A percentile compares a stretch with the other conserved stretches of the same genome.
Evolutionary conservation across 2,888 invertebrate species (phyloP).

Genomic region (Bugulina stolonifera): DNA sequence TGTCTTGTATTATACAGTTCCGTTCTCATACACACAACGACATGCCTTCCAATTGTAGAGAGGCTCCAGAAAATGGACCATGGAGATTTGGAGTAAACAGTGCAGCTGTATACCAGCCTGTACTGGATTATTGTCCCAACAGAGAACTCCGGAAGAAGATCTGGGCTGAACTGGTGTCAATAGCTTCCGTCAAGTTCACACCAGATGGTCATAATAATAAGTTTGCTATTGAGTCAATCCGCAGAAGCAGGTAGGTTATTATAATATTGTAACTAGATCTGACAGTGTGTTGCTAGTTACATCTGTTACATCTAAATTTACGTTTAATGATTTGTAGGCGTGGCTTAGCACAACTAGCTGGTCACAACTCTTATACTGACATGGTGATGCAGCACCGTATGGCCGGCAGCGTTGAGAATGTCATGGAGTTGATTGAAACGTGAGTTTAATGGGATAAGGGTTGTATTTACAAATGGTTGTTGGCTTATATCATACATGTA

Average conservation of each 20-base stretch:
- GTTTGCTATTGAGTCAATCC: constrained; percentile 70
- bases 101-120: constrained; percentile 61
- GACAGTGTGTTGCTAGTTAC: too few species aligned
- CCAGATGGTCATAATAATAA: constrained; percentile 60
- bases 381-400: constrained; percentile 92
- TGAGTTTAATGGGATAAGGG: constrained; percentile 33
- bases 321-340: background rate
- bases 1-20: too few species aligned
- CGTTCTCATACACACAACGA: too few species aligned
- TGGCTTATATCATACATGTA: too few species aligned
- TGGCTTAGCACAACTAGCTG: constrained; percentile 63
- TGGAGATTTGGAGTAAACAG: constrained; percentile 62
- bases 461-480: background rate
- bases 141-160: constrained; percentile 71
- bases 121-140: constrained; percentile 79
- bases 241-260: constrained; percentile 56
- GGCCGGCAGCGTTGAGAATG: constrained; percentile 73
- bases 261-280: too few species aligned
- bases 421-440: constrained; percentile 65
- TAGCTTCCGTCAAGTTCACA: constrained; percentile 63
- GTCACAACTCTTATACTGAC: constrained; percentile 72
- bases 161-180: constrained; percentile 72
- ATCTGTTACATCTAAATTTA: background rate
- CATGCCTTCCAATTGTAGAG: too few species aligned
- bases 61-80: constrained; percentile 65